These are phyloP conservation scores for Allygus modestus DNA, from an alignment of 2,888 invertebrate species.

Conservation along the genomic window DNA sequence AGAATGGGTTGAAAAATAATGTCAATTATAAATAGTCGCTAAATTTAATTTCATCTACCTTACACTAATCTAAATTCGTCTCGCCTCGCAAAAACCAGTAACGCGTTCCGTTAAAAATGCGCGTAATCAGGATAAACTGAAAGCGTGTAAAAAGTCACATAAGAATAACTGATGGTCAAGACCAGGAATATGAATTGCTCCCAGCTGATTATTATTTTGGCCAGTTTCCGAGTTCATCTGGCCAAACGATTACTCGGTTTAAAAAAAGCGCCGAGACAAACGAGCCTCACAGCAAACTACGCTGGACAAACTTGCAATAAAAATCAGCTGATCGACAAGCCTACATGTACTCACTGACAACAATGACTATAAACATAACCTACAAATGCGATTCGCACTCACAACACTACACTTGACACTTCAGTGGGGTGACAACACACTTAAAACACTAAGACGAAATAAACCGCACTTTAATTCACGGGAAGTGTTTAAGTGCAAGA, in stretches of 20 bases:
- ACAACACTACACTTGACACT: background rate
- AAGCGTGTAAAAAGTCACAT: conserved; percentile 27
- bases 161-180: conserved; percentile 25
- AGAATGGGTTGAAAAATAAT: too few relatives aligned
- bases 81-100: too few relatives aligned
- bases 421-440: background rate
- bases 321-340: conserved; percentile 24
- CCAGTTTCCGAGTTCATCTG: conserved; percentile 43
- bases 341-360: conserved; percentile 27
- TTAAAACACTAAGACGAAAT: background rate
- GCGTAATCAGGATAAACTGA: conserved; percentile 13
- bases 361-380: conserved; percentile 34
- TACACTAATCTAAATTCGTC: too few relatives aligned
- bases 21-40: too few relatives aligned
- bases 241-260: conserved; percentile 25
- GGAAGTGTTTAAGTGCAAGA: background rate
- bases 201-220: conserved; percentile 48
- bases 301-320: background rate
- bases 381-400: background rate
- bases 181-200: conserved; percentile 13
- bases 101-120: background rate
- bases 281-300: background rate
- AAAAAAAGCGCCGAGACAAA: conserved; percentile 1
- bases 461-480: background rate
- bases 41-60: too few relatives aligned